These are phyloP conservation scores for Regulus satrapa DNA, from an alignment of 2,113 vertebrate species.

Conservation along the genomic window DNA sequence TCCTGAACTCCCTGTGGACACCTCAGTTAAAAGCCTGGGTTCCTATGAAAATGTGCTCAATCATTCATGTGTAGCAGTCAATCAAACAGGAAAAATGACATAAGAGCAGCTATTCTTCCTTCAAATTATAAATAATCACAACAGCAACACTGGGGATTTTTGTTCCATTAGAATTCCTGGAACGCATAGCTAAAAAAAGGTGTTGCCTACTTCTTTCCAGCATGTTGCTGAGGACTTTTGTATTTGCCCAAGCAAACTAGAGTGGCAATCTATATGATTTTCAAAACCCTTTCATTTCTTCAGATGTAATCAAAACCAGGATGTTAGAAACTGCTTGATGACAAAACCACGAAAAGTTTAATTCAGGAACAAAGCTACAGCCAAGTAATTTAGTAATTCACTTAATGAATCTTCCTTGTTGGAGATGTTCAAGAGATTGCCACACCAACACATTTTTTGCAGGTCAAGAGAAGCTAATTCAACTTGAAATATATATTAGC, in stretches of 20 bases:
- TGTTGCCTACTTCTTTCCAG: not conserved
- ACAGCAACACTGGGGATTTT: not conserved
- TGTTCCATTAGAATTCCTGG: not conserved
- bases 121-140: not conserved
- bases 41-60: not conserved
- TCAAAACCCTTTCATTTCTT: not conserved
- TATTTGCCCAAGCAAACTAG: not conserved
- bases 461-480: not conserved
- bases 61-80: not conserved
- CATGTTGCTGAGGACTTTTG: not conserved
- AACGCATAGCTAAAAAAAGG: not conserved
- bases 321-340: not conserved
- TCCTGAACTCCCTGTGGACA: not conserved
- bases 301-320: not conserved
- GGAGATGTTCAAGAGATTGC: not conserved
- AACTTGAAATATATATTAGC: not conserved
- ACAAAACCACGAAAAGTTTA: not conserved
- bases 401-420: not conserved
- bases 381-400: not conserved
- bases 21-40: not conserved
- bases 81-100: fast-evolving
- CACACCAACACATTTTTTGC: not conserved
- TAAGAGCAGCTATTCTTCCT: not conserved
- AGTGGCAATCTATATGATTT: not conserved
- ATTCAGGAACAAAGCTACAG: not conserved